phyloP scores from a whole-genome alignment of 2,888 invertebrate genomes.

The Leistus spinibarbis region DNA sequence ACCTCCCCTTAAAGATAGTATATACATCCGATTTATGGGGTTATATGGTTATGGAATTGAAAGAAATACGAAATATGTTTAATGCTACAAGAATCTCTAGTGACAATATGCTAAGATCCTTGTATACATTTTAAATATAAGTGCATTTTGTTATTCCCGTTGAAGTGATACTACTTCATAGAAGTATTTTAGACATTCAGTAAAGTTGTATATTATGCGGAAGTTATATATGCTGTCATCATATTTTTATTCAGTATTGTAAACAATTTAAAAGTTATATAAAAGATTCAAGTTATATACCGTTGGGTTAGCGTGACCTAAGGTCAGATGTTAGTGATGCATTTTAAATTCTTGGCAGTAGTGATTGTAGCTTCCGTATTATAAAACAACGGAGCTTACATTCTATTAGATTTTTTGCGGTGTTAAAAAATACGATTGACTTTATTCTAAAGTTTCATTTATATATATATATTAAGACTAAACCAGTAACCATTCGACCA shows the following conservation, averaged over 20 bases:
- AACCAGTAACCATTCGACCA: no score
- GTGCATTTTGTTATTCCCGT: not conserved
- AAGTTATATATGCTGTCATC: not conserved
- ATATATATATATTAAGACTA: no score
- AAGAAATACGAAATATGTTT: no score
- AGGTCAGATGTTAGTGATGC: not conserved
- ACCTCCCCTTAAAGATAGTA: no score
- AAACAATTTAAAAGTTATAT: not conserved
- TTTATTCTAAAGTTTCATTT: no score
- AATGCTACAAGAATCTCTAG: no score
- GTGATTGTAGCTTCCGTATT: not conserved
- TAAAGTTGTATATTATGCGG: not conserved
- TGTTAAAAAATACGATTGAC: no score
- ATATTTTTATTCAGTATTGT: not conserved
- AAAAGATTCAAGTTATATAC: not conserved
- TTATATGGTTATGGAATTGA: no score
- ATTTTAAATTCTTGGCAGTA: not conserved
- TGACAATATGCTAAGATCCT: no score
- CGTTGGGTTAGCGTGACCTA: not conserved
- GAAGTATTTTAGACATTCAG: not conserved
- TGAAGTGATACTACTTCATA: not conserved
- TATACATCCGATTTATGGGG: no score
- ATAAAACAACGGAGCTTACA: not conserved
- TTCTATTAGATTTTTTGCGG: not conserved
- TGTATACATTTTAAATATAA: no score